Evolutionary conservation across 1,140 invertebrate genomes (phyloP).

Genomic region (Onthophagus taurus): DNA sequence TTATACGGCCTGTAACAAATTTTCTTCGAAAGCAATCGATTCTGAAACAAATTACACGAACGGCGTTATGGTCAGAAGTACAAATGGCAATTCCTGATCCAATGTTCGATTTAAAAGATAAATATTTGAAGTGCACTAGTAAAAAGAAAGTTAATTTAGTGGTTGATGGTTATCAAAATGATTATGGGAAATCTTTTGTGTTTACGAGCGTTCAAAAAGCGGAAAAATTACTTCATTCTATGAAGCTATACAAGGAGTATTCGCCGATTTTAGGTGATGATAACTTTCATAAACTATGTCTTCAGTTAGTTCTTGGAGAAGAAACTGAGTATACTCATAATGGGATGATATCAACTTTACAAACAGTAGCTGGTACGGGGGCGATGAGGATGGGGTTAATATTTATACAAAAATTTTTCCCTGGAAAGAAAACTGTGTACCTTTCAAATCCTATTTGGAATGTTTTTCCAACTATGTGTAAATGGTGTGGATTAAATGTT

Average conservation of each 20-base stretch:
- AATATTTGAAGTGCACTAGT: conserved; percentile 55
- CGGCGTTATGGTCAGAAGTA: conserved; percentile 36
- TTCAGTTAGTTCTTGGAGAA: conserved; percentile 83
- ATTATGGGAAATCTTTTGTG: conserved; percentile 91
- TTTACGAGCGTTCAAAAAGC: conserved; percentile 82
- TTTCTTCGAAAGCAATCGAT: no score
- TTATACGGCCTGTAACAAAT: no score
- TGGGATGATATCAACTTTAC: conserved; percentile 53
- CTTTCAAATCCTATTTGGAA: conserved; percentile 96
- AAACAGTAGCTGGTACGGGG: conserved; percentile 93
- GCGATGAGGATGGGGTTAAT: conserved; percentile 83
- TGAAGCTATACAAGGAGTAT: conserved; percentile 91
- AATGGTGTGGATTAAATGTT: conserved; percentile 74
- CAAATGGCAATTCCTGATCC: background rate
- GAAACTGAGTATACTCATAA: conserved; percentile 62
- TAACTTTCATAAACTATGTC: conserved; percentile 71
- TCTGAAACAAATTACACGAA: no score
- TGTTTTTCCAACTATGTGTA: conserved; percentile 92
- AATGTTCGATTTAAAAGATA: background rate
- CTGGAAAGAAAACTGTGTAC: conserved; percentile 78
- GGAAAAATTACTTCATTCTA: conserved; percentile 36
- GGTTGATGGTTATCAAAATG: conserved; percentile 95
- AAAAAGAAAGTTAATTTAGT: conserved; percentile 97
- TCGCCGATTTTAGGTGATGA: conserved; percentile 78
- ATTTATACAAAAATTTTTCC: conserved; percentile 81